Conservation (phyloP, 2,113 vertebrate species). For the Peromyscus leucopus region DNA sequence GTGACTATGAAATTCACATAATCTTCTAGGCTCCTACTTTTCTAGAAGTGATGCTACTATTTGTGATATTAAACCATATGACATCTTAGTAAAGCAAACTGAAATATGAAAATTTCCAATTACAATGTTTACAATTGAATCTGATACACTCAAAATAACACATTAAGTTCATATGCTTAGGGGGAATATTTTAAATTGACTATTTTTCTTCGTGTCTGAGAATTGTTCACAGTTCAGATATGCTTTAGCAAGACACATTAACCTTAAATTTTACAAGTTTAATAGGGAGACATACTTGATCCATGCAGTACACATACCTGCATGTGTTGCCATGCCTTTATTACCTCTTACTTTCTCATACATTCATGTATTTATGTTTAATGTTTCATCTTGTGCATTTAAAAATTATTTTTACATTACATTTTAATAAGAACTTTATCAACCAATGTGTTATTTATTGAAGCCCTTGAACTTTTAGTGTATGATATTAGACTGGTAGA, state of each 20-base stretch:
- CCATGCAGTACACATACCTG: neutral
- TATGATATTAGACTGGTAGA: neutral
- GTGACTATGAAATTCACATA: neutral
- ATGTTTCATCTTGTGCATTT: conserved; percentile 18
- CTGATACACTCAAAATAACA: conserved; percentile 59
- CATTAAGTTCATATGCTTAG: neutral
- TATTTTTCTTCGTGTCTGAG: conserved; percentile 61
- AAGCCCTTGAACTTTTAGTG: neutral
- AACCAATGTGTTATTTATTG: neutral
- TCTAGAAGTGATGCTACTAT: neutral
- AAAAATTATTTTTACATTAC: neutral
- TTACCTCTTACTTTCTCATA: neutral
- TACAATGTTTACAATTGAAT: conserved; percentile 58
- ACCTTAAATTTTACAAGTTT: conserved; percentile 21
- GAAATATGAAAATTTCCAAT: conserved; percentile 64
- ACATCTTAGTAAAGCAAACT: conserved; percentile 26
- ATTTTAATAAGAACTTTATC: conserved; percentile 18
- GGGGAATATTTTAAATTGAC: conserved; percentile 55
- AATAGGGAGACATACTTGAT: neutral
- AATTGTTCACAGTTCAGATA: conserved; percentile 46
- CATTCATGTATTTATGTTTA: neutral
- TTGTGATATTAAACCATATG: conserved; percentile 5
- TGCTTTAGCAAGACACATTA: conserved; percentile 55
- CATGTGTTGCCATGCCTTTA: neutral
- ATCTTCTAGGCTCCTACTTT: neutral